Base-by-base conservation (phyloP, 2,888 invertebrate genomes). In the Gordius sp. region DNA sequence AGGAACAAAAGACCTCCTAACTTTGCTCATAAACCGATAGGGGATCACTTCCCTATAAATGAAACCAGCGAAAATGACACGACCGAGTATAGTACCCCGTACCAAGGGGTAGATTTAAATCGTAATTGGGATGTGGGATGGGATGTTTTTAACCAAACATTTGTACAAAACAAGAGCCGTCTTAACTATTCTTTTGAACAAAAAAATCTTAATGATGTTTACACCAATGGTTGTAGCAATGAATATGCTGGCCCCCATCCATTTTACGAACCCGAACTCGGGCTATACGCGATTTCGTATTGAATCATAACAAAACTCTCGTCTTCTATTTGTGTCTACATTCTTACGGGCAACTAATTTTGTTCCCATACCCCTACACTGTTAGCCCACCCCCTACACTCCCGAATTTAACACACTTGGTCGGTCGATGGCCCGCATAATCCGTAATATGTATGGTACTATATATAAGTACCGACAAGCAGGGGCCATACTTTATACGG, bases 61-160 rank as follows among this genome's bases (percentile, higher is more conserved):
- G n/a, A 33, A 33, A 20, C 4, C 4, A 20, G 47, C n/a, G 47
- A n/a, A n/a, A n/a, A 47, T 20, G 47, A n/a, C 8, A 47, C 4
- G 23, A n/a, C 47, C 16, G 47, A 47, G 8, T 47, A 47, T 47
- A n/a, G n/a, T n/a, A 20, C 47, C 47, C 47, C 47, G 4, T 47
- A 23, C 47, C 8, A 18, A 47, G 47, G 47, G 16, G 47, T 47
- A 4, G 47, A 47, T 20, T 20, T 47, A n/a, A 47, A 47, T 20
- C 47, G 47, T n/a, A 47, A 47, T 47, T 47, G 47, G 47, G 47
- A 47, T 20, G 20, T 47, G 4, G 47, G 47, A 4, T 47, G 47
- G 47, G 47, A 23, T 20, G n/a, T n/a, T n/a, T n/a, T n/a, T n/a
- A n/a, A n/a, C n/a, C n/a, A n/a, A n/a, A n/a, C n/a, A n/a, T n/a